Percentiles rank a stretch among this genome's conserved stretches.
These are phyloP conservation scores for Trisateles emortualis DNA, from an alignment of 2,888 invertebrate genomes.

Conservation along the genomic window DNA sequence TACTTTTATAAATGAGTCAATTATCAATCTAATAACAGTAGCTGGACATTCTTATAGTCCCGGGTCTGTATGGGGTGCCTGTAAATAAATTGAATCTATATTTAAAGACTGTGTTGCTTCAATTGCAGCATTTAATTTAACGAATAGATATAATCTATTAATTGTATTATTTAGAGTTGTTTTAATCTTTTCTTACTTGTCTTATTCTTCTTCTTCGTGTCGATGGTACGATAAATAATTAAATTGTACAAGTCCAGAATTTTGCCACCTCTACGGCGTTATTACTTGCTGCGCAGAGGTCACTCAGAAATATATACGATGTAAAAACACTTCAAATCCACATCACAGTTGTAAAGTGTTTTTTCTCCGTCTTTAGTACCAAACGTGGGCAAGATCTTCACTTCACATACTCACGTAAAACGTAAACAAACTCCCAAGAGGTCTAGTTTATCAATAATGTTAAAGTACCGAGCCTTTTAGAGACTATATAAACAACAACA, in stretches of 20 bases:
- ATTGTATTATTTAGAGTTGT: too few species aligned
- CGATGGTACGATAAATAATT: too few species aligned
- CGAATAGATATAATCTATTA: too few species aligned
- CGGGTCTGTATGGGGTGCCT: neutral
- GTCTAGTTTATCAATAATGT: slow-evolving; percentile 6
- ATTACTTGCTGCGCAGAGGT: too few species aligned
- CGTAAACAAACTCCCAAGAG: slow-evolving; percentile 1
- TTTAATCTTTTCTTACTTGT: too few species aligned
- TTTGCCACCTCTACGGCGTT: too few species aligned
- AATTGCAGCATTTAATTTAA: too few species aligned
- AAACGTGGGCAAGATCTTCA: neutral
- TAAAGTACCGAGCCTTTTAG: neutral
- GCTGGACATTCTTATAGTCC: neutral
- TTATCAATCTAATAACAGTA: neutral
- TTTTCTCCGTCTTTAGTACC: neutral
- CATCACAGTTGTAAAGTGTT: neutral
- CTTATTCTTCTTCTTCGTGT: too few species aligned
- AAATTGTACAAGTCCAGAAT: too few species aligned
- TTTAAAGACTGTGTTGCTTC: neutral
- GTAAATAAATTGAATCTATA: neutral
- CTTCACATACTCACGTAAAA: neutral
- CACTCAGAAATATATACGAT: too few species aligned
- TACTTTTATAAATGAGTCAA: neutral
- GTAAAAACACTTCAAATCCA: too few species aligned
- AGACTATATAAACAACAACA: slow-evolving; percentile 4